Percentiles rank a stretch among this genome's conserved stretches.
These are phyloP conservation scores for Kryphioiulus occultus DNA, from an alignment of 2,888 invertebrate species.

Conservation along the genomic window DNA sequence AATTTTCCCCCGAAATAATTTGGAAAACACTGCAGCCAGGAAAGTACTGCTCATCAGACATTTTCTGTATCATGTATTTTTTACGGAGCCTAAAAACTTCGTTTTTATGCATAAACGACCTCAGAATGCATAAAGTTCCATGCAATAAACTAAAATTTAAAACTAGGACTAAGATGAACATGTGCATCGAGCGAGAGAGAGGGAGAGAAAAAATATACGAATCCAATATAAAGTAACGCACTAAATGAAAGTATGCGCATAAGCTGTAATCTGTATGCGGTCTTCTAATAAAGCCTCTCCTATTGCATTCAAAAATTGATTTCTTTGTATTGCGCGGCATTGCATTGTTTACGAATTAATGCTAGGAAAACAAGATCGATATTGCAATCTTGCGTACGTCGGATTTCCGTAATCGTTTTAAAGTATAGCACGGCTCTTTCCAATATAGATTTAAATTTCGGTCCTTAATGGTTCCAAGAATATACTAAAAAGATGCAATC, in stretches of 20 bases:
- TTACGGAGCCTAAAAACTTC: background rate
- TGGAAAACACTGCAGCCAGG: background rate
- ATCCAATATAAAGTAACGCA: constrained; percentile 7
- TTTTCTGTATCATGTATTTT: background rate
- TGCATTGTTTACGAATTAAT: constrained; percentile 1
- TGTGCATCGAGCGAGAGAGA: background rate
- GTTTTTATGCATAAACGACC: background rate
- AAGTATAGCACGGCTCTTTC: background rate
- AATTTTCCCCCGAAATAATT: background rate
- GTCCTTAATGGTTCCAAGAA: background rate
- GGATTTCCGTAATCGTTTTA: constrained; percentile 20
- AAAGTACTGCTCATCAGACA: background rate
- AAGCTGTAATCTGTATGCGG: constrained; percentile 13
- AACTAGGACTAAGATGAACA: background rate
- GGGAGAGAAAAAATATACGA: background rate
- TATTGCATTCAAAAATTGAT: background rate
- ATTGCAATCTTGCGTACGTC: background rate
- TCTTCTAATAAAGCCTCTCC: background rate
- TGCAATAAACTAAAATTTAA: background rate
- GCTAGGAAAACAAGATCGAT: background rate
- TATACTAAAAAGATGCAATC: background rate
- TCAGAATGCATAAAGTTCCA: background rate
- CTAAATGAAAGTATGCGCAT: background rate
- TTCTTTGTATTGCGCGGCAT: background rate
- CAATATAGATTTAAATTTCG: constrained; percentile 3